Base-by-base conservation (phyloP, 2,797 vertebrate genomes). In the Coregonus ussuriensis region DNA sequence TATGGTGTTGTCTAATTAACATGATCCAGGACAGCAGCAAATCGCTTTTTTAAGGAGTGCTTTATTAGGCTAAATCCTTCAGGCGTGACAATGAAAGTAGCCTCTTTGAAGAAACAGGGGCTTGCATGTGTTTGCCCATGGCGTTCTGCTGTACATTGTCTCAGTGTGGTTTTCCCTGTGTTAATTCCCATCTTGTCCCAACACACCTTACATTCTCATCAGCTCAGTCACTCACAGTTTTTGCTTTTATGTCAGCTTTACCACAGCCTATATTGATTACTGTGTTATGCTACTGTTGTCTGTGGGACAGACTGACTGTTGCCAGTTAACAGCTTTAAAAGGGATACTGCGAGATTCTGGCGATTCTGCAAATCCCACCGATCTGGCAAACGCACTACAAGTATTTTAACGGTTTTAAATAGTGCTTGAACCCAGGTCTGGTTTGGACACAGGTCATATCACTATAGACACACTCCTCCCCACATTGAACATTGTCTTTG, bases 401-500 rank as follows among this genome's bases (percentile, higher is more conserved):
- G 9, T 47, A 47, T 47, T 47, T 47, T 2, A 54, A 54, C 6
- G 4, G n/a, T n/a, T 56, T 56, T 56, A n/a, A 6, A n/a, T 59
- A n/a, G 54, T 59, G 5, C n/a, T n/a, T n/a, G 54, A 59, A 59
- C 1, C 54, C 16, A 18, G 16, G 18, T n/a, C 5, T 59, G 15
- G 6, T 18, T 18, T 16, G 18, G 67, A n/a, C 71, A 74, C 41
- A 3, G 7, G 41, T 47, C 7, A 47, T 2, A 7, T 11, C 2
- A 47, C 41, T 13, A 3, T 1, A 47, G 41, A 47, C 41, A 47
- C 37, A 71, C 74, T 77, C 83, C 83, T 89, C 83, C 21, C 77
- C 74, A 67, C 75, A 72, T 18, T 87, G 82, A 68, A 83, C 9
- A 82, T 84, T 89, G 83, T 87, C 86, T 92, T 89, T 91, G 81